Conservation (phyloP, 1,140 invertebrate species). For the Brachionus sp. region DNA sequence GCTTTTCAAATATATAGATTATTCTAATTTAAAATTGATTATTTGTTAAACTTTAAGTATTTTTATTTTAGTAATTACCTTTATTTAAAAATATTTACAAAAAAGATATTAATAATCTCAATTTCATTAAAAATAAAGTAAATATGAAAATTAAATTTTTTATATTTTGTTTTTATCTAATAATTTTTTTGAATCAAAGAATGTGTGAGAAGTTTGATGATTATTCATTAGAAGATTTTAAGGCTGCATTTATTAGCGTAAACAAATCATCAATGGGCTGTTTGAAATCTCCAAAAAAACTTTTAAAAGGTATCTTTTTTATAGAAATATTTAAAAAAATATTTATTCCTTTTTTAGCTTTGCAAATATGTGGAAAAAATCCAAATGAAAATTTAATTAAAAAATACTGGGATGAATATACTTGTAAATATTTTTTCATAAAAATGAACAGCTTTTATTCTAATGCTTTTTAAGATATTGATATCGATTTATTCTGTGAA, state of each 20-base stretch:
- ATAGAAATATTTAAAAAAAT: background rate
- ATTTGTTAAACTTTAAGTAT: too few relatives aligned
- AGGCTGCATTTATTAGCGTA: conserved; percentile 18
- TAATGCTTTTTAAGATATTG: conserved; percentile 26
- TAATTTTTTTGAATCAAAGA: background rate
- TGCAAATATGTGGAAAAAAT: conserved; percentile 21
- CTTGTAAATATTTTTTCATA: background rate
- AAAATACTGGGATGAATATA: background rate
- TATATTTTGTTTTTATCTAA: background rate
- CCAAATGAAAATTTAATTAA: background rate
- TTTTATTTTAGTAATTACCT: too few relatives aligned
- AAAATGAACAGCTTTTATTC: background rate
- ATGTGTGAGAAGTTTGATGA: background rate
- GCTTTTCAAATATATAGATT: too few relatives aligned
- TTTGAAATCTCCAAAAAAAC: background rate
- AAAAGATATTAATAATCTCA: too few relatives aligned
- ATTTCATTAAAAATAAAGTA: background rate
- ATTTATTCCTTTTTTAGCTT: background rate
- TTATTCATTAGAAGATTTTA: conserved; percentile 27
- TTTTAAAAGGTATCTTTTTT: conserved; percentile 27
- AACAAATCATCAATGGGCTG: background rate
- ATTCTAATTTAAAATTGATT: too few relatives aligned
- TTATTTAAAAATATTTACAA: too few relatives aligned
- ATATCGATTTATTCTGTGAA: background rate
- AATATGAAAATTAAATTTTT: background rate